Evolutionary conservation across 2,888 invertebrate species (phyloP).

Genomic region (Drosophila anomalipes): DNA sequence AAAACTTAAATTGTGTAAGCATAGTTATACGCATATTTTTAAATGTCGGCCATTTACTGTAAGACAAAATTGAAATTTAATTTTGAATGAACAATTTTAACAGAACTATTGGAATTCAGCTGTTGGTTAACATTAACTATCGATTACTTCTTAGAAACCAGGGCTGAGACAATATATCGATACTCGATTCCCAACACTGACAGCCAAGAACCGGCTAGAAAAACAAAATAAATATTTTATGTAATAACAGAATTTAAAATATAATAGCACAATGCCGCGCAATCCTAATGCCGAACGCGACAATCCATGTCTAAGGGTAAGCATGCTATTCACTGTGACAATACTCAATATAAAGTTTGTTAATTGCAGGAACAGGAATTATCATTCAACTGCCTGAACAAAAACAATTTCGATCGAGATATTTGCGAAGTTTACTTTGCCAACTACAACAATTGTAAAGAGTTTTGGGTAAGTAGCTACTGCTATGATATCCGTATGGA

Average conservation of each 20-base stretch:
- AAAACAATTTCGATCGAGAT: constrained; percentile 88
- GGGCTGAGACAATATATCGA: not conserved
- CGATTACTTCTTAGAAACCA: not conserved
- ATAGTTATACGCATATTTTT: not conserved
- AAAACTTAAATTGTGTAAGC: not conserved
- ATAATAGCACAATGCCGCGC: constrained; percentile 74
- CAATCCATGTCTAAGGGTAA: constrained; percentile 84
- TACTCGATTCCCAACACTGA: not conserved
- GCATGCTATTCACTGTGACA: not conserved
- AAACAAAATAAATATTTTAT: constrained; percentile 44
- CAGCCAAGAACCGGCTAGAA: constrained; percentile 4
- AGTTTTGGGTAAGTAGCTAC: constrained; percentile 90
- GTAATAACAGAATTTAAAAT: constrained; percentile 35
- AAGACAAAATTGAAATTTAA: not conserved
- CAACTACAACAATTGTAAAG: constrained; percentile 92
- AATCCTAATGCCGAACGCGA: constrained; percentile 82
- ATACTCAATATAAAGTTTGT: not conserved
- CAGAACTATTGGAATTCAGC: not conserved
- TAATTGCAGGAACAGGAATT: constrained; percentile 89
- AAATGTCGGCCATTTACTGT: no score
- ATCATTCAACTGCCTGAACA: constrained; percentile 90
- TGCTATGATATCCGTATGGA: no score
- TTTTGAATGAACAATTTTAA: not conserved
- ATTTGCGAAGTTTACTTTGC: constrained; percentile 89
- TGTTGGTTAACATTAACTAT: not conserved